Base-by-base conservation (phyloP, 2,888 invertebrate genomes). In the Acleris emargana region DNA sequence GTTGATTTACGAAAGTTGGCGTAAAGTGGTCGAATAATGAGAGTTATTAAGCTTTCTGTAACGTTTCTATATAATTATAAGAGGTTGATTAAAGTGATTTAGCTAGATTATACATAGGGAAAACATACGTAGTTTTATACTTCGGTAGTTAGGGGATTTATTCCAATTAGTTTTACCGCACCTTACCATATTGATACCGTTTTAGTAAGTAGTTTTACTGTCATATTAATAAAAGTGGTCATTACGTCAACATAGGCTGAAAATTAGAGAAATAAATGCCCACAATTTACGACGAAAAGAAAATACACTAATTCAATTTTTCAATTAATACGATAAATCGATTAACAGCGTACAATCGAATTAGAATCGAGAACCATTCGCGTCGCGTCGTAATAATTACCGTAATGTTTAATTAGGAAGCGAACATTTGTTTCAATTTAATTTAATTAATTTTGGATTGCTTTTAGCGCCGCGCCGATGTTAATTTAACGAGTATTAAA, bases 361-460 rank as follows among this genome's bases (percentile, higher is more conserved):
- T 57, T 57, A 61, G 57, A 61, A 51, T 66, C 60, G 66, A 57
- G 51, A 66, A 20, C 57, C 45, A 61, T 66, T 61, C 51, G 60
- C 57, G 38, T 38, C 60, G 58, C 52, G 55, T 45, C 60, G 58
- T 60, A 61, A 61, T 61, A 61, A 66, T 66, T 51, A 57, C 61
- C 66, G 47, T 66, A 61, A 57, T 61, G 66, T 66, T 66, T 61
- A 66, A 66, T 66, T 66, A 61, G 51, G 47, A 22, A 18, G 49
- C 18, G 59, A 55, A 52, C 66, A 61, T 66, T 66, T 57, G 57
- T 66, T 66, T 66, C 61, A 47, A 57, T 66, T 51, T 57, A 52
- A 57, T 66, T 66, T 61, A 57, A 61, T 66, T 66, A 66, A 66
- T 57, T 61, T 66, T 45, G 55, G 61, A 66, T 66, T 66, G 66